Percentiles rank a stretch among this genome's conserved stretches.
These are phyloP conservation scores for Physeter macrocephalus DNA, from an alignment of 2,113 vertebrate genomes.

Conservation along the genomic window DNA sequence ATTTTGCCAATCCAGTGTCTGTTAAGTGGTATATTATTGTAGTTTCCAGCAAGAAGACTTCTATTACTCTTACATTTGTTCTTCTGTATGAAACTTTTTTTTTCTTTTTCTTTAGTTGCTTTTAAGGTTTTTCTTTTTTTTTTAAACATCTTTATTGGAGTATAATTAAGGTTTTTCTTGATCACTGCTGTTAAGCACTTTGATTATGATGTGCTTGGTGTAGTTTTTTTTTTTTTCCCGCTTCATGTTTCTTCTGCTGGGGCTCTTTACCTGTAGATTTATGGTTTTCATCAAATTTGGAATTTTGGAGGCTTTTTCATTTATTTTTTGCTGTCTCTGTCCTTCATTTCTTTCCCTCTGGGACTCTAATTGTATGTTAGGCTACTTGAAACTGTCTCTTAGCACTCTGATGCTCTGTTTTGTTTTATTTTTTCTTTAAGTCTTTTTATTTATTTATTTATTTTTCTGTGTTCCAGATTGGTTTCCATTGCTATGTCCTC, in stretches of 20 bases:
- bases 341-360: neutral
- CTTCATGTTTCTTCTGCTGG: neutral
- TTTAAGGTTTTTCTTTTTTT: neutral
- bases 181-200: neutral
- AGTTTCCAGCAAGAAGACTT: neutral
- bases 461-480: neutral
- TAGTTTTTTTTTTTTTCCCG: neutral
- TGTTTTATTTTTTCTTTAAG: neutral
- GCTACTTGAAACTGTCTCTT: neutral
- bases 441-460: neutral
- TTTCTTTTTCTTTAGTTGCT: neutral
- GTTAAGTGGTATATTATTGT: neutral
- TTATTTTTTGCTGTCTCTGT: neutral
- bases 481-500: neutral
- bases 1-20: neutral
- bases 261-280: neutral
- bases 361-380: neutral
- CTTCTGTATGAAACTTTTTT: neutral
- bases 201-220: neutral
- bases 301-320: neutral
- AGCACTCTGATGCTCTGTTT: no score
- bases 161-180: neutral
- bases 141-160: no score
- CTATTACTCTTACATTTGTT: neutral
- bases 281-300: conserved; percentile 6